A percentile compares a stretch with the other conserved stretches of the same genome.
Evolutionary conservation across 2,888 invertebrate species (phyloP).

Genomic region (Plagodis dolabraria): DNA sequence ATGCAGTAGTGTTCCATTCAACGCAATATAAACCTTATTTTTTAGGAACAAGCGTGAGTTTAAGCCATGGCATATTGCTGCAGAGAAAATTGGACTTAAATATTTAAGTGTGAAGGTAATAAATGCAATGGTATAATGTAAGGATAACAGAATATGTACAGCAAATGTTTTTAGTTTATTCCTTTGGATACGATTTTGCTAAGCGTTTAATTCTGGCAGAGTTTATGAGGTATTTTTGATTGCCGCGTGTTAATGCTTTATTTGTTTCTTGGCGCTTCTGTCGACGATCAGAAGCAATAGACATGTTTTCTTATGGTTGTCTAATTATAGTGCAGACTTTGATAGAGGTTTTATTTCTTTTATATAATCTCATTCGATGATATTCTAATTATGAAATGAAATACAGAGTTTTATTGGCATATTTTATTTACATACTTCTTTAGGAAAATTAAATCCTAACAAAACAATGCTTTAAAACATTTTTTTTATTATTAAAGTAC

Average conservation of each 20-base stretch:
- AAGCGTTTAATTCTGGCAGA: constrained; percentile 57
- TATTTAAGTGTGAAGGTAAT: constrained; percentile 37
- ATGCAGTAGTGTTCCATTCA: constrained; percentile 49
- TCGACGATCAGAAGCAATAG: constrained; percentile 14
- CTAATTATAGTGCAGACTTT: too few relatives aligned
- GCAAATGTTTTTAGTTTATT: constrained; percentile 49
- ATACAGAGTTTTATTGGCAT: too few relatives aligned
- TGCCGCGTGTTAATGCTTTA: constrained; percentile 30
- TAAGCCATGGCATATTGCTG: constrained; percentile 20
- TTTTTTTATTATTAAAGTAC: too few relatives aligned
- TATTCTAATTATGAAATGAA: too few relatives aligned
- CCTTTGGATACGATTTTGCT: constrained; percentile 57
- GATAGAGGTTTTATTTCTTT: too few relatives aligned
- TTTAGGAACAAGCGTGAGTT: constrained; percentile 38
- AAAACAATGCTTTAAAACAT: too few relatives aligned
- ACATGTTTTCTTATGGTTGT: constrained; percentile 4
- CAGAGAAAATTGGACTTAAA: constrained; percentile 43
- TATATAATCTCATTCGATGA: too few relatives aligned
- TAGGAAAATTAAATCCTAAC: too few relatives aligned
- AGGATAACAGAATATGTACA: constrained; percentile 41
- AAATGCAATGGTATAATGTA: constrained; percentile 33
- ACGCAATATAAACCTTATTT: constrained; percentile 54
- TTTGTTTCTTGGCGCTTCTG: constrained; percentile 19
- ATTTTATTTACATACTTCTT: too few relatives aligned
- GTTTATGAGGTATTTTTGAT: constrained; percentile 54